phyloP scores from a whole-genome alignment of 2,888 invertebrate species.

The Agrochola litura region DNA sequence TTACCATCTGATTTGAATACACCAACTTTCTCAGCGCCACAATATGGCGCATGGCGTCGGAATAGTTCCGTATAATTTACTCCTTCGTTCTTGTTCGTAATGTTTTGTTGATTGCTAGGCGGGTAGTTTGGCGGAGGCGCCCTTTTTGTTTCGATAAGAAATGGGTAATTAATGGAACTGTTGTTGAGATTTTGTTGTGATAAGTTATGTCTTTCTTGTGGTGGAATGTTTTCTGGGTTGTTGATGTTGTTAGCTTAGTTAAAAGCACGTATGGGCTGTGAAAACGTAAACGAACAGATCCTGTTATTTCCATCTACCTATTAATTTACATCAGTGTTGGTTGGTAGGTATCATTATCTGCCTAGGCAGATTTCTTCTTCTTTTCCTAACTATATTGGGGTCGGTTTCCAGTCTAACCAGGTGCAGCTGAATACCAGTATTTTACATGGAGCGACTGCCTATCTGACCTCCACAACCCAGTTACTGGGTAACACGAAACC shows the following conservation, averaged over 20 bases:
- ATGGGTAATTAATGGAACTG: constrained; percentile 29
- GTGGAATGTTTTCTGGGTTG: neutral
- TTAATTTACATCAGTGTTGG: neutral
- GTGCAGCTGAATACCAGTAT: too few relatives aligned
- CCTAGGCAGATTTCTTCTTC: too few relatives aligned
- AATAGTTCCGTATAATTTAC: constrained; percentile 56
- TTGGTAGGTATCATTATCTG: too few relatives aligned
- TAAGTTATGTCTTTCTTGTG: constrained; percentile 10
- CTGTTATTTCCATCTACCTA: neutral
- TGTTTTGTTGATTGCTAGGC: constrained; percentile 40
- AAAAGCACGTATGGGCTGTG: neutral
- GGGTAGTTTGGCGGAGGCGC: constrained; percentile 19
- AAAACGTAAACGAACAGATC: too few relatives aligned
- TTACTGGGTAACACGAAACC: too few relatives aligned
- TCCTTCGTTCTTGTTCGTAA: constrained; percentile 29
- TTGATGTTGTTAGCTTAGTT: neutral
- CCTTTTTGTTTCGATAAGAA: constrained; percentile 43
- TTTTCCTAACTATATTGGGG: too few relatives aligned
- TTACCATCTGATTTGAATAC: constrained; percentile 66
- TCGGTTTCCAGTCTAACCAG: too few relatives aligned
- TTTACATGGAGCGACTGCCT: too few relatives aligned
- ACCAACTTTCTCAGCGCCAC: constrained; percentile 37
- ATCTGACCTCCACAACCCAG: too few relatives aligned
- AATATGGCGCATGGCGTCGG: constrained; percentile 54
- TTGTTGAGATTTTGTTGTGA: constrained; percentile 11